Evolutionary conservation across 2,797 vertebrate genomes (phyloP), one percentile per base, ranked within the genome.

Genomic region (Takifugu rubripes): DNA sequence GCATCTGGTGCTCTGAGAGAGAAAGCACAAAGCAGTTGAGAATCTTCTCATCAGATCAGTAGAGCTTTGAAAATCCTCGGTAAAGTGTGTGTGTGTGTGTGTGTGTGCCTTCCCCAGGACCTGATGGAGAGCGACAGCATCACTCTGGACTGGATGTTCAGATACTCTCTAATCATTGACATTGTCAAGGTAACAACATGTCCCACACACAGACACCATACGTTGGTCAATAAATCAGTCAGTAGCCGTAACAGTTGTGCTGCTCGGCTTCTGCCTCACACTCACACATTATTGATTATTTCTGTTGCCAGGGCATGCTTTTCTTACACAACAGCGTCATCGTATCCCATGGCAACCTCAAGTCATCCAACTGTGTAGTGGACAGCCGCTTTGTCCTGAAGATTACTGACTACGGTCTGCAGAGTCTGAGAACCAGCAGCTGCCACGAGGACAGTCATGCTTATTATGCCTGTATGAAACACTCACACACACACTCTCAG

Each of bases 121-220:
- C 93, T 97, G 69, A 88, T 97, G 90, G 95, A 97, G 82, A 96
- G 94, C 0, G 95, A 97, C 61, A 94, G 92, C 82, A 97, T 97
- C 82, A 95, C 92, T 0, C 72, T 97, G 85, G 95, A 97, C 78
- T 97, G 95, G 95, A 94, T 96, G 94, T 97, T 97, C 77, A 91
- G 94, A 71, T 96, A 95, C 65, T 97, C 95, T 0, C 93, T 97
- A 66, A 95, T 94, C 83, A 91, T 77, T 0, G 95, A 96, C 82
- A 95, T 96, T 0, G 92, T 97, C 59, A 96, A 95, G 94, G 95
- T 95, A 68, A 58, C 51, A 1, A 14, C 40, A 33, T 9, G 3
- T 1, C 33, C 8, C 8, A 16, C 50, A 5, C 48, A 49, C 25
- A 26, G 25, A 16, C 48, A n/a, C 48, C 8, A 40, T 17, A 17